Conservation (phyloP, 1,140 invertebrate genomes). For the Temnothorax nylanderi region DNA sequence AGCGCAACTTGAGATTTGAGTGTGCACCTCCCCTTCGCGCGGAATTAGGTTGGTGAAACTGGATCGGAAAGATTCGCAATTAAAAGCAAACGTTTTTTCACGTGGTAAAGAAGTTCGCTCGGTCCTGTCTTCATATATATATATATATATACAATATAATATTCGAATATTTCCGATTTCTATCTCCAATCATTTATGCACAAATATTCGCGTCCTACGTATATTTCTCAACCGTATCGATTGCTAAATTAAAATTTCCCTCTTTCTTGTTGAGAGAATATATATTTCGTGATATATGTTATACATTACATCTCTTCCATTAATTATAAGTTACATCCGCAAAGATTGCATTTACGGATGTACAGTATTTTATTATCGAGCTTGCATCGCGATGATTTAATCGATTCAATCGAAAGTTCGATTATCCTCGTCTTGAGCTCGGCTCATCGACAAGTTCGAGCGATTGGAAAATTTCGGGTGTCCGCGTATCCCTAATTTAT, state of each 20-base stretch:
- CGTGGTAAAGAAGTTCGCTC: background rate
- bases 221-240: too few relatives aligned
- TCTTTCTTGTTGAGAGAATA: background rate
- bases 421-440: background rate
- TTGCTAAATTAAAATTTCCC: too few relatives aligned
- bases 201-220: background rate
- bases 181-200: background rate
- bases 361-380: background rate
- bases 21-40: conserved; percentile 20
- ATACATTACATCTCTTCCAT: background rate
- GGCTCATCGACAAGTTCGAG: background rate
- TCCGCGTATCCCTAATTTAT: background rate
- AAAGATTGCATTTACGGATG: background rate
- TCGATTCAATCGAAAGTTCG: background rate
- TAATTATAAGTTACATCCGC: background rate
- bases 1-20: background rate
- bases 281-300: background rate
- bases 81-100: background rate
- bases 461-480: background rate
- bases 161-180: background rate
- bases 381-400: background rate
- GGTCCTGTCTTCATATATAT: background rate
- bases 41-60: conserved; percentile 42
- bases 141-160: too few relatives aligned
- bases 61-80: conserved; percentile 33